Percentiles rank a stretch among this genome's conserved stretches.
These are phyloP conservation scores for Eulemur macaco DNA, from an alignment of 2,113 vertebrate genomes.

Conservation along the genomic window DNA sequence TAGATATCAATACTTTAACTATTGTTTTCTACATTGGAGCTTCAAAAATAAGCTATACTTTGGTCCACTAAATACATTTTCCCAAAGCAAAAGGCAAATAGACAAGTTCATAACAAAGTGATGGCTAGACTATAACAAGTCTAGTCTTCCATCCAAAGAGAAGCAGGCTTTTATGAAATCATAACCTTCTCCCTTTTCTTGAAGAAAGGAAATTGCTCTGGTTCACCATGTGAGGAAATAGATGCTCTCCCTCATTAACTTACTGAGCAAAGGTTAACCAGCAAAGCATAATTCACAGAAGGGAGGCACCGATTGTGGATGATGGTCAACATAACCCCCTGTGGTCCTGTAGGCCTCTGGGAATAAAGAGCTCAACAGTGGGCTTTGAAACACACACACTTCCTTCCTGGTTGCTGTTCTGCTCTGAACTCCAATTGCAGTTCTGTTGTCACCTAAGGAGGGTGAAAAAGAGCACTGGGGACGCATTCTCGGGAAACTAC, in stretches of 20 bases:
- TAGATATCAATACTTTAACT: neutral
- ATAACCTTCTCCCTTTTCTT: neutral
- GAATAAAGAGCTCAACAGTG: neutral
- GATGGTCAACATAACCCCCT: neutral
- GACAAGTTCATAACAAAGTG: neutral
- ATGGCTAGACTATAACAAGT: neutral
- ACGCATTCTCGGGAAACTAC: neutral
- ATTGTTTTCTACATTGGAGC: neutral
- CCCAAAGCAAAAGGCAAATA: neutral
- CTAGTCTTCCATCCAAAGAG: neutral
- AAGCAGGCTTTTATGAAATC: neutral
- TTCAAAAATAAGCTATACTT: neutral
- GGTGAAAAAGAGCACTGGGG: neutral
- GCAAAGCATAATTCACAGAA: neutral
- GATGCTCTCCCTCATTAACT: neutral
- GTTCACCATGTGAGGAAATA: neutral
- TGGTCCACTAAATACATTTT: neutral
- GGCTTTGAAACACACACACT: neutral
- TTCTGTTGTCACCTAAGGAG: neutral
- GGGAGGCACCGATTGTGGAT: neutral
- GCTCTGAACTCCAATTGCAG: neutral
- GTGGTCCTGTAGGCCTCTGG: neutral
- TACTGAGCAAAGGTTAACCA: neutral
- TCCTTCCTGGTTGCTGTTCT: constrained; percentile 20
- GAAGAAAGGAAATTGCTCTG: constrained; percentile 7